phyloP scores from a whole-genome alignment of 2,113 vertebrate species.

The Hystrix brachyura region DNA sequence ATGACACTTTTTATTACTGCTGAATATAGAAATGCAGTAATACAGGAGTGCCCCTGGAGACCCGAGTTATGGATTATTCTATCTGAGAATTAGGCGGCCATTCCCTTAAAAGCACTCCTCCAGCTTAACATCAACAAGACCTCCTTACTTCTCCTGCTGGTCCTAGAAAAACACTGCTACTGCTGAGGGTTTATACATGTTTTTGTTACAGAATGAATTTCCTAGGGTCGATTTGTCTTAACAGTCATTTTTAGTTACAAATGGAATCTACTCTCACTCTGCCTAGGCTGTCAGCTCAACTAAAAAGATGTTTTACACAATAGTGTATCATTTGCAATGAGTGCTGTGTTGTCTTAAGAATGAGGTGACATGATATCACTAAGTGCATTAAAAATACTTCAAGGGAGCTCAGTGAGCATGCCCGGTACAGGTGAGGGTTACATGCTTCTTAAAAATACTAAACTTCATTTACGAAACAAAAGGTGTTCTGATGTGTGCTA shows the following conservation, averaged over 20 bases:
- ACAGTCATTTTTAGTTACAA: conserved; percentile 79
- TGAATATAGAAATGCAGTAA: conserved; percentile 71
- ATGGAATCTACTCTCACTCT: conserved; percentile 8
- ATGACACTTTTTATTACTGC: conserved; percentile 80
- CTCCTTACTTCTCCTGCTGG: conserved; percentile 70
- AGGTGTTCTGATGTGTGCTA: background rate
- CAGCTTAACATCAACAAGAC: conserved; percentile 75
- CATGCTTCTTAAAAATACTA: background rate
- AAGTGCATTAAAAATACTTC: background rate
- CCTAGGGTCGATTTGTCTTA: conserved; percentile 68
- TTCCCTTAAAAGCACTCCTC: conserved; percentile 79
- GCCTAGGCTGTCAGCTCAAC: conserved; percentile 14
- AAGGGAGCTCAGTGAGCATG: background rate
- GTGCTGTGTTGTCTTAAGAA: background rate
- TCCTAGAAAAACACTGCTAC: conserved; percentile 72
- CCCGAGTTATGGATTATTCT: conserved; percentile 56
- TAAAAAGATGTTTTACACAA: conserved; percentile 60
- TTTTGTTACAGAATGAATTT: conserved; percentile 80
- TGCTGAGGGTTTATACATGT: background rate
- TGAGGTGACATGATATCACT: background rate
- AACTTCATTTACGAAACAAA: background rate
- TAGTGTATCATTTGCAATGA: background rate
- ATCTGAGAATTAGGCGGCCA: conserved; percentile 68
- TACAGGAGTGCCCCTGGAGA: conserved; percentile 24
- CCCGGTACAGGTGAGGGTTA: background rate